These are phyloP conservation scores for Garrulus glandarius DNA, from an alignment of 2,797 vertebrate species.

Conservation along the genomic window DNA sequence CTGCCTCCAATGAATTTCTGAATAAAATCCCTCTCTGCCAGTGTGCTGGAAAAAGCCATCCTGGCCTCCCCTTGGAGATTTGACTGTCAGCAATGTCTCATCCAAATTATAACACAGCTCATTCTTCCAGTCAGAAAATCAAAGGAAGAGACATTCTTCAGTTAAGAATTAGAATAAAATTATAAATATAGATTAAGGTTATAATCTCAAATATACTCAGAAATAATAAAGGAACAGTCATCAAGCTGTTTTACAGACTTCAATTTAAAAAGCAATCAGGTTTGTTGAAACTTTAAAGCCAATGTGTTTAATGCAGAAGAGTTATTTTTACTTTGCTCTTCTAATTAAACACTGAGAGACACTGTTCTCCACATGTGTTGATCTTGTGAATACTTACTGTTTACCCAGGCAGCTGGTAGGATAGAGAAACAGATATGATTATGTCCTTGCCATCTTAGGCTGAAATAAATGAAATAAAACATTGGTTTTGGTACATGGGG, in stretches of 20 bases:
- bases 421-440: neutral
- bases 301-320: neutral
- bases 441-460: neutral
- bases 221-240: neutral
- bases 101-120: neutral
- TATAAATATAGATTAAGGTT: neutral
- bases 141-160: neutral
- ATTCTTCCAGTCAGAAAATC: neutral
- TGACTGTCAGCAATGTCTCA: neutral
- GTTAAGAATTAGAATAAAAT: neutral
- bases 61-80: neutral
- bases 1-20: neutral
- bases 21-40: neutral
- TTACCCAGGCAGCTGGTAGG: neutral
- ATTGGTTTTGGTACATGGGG: neutral
- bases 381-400: neutral
- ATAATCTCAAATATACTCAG: neutral
- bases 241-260: neutral
- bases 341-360: neutral
- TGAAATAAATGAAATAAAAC: neutral
- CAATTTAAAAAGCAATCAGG: neutral
- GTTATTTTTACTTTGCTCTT: neutral
- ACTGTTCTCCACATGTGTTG: neutral
- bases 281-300: neutral
- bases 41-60: neutral